These are phyloP conservation scores for Meloidogyne hapla DNA, from an alignment of 1,140 invertebrate species.

Conservation along the genomic window DNA sequence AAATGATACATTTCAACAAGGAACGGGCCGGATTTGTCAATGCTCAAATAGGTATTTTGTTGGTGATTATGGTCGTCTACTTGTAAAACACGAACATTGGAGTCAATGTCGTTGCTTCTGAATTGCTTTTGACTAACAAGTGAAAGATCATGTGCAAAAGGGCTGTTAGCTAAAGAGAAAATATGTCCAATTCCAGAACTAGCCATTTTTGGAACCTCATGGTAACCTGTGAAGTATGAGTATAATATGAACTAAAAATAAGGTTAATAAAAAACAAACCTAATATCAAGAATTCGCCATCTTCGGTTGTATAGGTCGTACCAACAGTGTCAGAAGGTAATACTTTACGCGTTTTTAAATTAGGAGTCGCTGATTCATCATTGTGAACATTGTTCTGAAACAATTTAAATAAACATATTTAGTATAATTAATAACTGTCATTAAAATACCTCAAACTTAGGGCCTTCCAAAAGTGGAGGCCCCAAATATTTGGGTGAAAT, in stretches of 20 bases:
- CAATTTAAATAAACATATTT: neutral
- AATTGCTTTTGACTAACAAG: neutral
- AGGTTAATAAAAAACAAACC: constrained; percentile 32
- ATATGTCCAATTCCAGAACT: neutral
- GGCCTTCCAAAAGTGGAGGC: constrained; percentile 64
- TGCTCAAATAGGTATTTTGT: neutral
- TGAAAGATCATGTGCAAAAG: neutral
- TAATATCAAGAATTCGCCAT: constrained; percentile 44
- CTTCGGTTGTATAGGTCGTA: constrained; percentile 38
- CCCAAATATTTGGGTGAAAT: constrained; percentile 64
- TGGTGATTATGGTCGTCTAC: neutral
- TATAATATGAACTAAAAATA: neutral
- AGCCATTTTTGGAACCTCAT: constrained; percentile 31
- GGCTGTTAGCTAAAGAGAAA: neutral
- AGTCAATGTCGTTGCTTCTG: neutral
- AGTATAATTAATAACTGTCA: neutral
- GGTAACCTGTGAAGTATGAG: constrained; percentile 33
- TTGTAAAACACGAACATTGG: neutral
- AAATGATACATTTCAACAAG: neutral
- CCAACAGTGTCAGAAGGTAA: constrained; percentile 31
- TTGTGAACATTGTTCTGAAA: constrained; percentile 1
- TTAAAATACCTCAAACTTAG: constrained; percentile 31
- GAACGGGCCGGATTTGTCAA: neutral
- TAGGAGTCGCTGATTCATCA: neutral
- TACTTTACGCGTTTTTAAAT: neutral